Percentiles rank a stretch among this genome's conserved stretches.
These are phyloP conservation scores for Pelecanus crispus DNA, from an alignment of 2,113 vertebrate genomes.

Conservation along the genomic window DNA sequence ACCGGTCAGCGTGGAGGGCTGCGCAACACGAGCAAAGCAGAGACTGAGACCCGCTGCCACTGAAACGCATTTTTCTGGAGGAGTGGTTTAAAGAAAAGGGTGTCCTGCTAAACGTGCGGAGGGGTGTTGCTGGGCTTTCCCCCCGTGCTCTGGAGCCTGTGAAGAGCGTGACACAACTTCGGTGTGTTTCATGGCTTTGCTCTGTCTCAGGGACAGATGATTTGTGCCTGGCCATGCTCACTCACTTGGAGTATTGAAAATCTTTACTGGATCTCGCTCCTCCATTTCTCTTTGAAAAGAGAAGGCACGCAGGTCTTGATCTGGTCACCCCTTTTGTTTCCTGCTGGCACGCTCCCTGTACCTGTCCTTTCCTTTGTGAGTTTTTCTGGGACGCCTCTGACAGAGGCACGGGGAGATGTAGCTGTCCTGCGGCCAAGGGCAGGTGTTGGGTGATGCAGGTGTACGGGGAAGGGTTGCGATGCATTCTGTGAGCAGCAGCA, in stretches of 20 bases:
- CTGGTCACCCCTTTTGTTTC: not conserved
- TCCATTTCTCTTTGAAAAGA: not conserved
- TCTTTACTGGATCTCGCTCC: not conserved
- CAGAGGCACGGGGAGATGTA: not conserved
- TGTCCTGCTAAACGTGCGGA: accelerated
- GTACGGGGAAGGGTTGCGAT: not conserved
- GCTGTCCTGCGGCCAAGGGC: not conserved
- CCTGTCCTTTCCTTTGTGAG: not conserved
- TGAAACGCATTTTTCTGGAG: not conserved
- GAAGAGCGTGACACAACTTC: not conserved
- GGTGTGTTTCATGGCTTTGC: not conserved
- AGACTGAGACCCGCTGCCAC: not conserved
- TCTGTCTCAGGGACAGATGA: not conserved
- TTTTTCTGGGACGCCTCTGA: not conserved
- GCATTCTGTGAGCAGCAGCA: not conserved
- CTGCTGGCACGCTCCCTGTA: not conserved
- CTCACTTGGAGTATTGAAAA: not conserved
- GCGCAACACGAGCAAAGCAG: not conserved
- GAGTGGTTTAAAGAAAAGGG: not conserved
- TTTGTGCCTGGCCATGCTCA: not conserved
- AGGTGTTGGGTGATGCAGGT: not conserved
- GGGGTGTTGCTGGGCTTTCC: not conserved
- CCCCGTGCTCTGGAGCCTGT: not conserved
- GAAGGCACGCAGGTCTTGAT: not conserved
- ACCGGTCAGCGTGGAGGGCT: not conserved